A percentile compares a stretch with the other conserved stretches of the same genome.
Evolutionary conservation across 2,888 invertebrate species (phyloP).

Genomic region (Dasypolia templi): DNA sequence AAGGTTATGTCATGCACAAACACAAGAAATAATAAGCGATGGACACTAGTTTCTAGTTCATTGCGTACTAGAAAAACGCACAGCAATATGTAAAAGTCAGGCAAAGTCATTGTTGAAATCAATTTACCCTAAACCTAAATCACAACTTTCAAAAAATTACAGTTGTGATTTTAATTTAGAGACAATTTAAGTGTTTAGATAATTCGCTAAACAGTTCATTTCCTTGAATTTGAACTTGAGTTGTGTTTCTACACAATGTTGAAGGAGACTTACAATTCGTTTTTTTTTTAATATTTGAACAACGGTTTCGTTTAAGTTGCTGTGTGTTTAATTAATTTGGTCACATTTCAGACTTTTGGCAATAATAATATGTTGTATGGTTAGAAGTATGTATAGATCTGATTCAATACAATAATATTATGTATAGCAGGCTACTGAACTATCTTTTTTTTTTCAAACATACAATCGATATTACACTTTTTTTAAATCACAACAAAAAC

Average conservation of each 20-base stretch:
- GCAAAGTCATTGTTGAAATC: too few species aligned
- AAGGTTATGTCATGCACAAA: constrained; percentile 68
- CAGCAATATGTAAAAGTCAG: background rate
- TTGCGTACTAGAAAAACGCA: constrained; percentile 2
- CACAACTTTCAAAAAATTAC: background rate
- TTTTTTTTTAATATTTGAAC: too few species aligned
- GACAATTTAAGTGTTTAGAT: background rate
- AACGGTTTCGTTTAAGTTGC: constrained; percentile 2
- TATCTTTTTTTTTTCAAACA: too few species aligned
- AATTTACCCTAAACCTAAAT: too few species aligned
- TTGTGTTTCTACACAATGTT: background rate
- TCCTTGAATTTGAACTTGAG: background rate
- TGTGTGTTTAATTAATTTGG: constrained; percentile 39
- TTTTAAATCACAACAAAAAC: background rate
- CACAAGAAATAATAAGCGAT: constrained; percentile 60
- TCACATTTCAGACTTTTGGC: constrained; percentile 13
- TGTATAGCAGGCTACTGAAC: too few species aligned
- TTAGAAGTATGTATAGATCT: too few species aligned
- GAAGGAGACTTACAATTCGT: background rate
- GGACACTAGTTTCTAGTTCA: constrained; percentile 24
- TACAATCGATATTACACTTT: too few species aligned
- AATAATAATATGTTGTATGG: too few species aligned
- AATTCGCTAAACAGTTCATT: background rate
- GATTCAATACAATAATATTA: too few species aligned
- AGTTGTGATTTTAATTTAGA: background rate